Evolutionary conservation across 2,113 vertebrate species (phyloP), one percentile per base, ranked within the genome.

Genomic region (Calyptomena viridis): DNA sequence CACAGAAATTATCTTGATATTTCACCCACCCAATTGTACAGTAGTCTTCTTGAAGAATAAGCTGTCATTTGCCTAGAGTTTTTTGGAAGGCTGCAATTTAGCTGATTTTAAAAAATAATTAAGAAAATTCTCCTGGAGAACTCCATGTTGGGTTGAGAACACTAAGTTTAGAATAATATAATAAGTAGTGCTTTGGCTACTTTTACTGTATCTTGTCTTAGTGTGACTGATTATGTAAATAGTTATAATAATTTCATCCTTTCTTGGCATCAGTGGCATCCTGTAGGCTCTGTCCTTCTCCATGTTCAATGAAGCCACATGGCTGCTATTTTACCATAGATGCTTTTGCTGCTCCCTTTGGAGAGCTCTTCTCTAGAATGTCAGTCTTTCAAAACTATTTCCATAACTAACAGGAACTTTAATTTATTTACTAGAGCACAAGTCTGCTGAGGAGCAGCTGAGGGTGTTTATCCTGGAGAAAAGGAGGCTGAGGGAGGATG

Each of bases 11-110:
- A 85, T 95, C 64, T 95, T 80, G 77, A 63, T 94, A 66, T 93
- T 97, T 90, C 77, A 74, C 33, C 68, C 52, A 56, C 66, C 31
- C 82, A 35, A 11, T 76, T 92, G 81, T 93, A 56, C 22, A 73
- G 40, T 74, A 52, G 40, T 86, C 35, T 39, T 93, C 67, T 95
- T 15, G 28, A 87, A 50, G 73, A 92, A 62, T 86, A 89, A 83
- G 75, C 55, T 78, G 46, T 87, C n/a, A n/a, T 12, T 59, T 90
- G 66, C 58, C 66, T 50, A 35, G 17, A 52, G 56, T 11, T 73
- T 96, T 93, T 93, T 66, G 11, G 66, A 92, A 71, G 17, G 75
- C 35, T 56, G 4, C 82, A 73, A 71, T 94, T 96, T 90, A 77
- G 55, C 50, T 96, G 93, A 69, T 90, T 56, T 8, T 12, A 35